Conservation (phyloP, 2,113 vertebrate species). For the Anas platyrhynchos region DNA sequence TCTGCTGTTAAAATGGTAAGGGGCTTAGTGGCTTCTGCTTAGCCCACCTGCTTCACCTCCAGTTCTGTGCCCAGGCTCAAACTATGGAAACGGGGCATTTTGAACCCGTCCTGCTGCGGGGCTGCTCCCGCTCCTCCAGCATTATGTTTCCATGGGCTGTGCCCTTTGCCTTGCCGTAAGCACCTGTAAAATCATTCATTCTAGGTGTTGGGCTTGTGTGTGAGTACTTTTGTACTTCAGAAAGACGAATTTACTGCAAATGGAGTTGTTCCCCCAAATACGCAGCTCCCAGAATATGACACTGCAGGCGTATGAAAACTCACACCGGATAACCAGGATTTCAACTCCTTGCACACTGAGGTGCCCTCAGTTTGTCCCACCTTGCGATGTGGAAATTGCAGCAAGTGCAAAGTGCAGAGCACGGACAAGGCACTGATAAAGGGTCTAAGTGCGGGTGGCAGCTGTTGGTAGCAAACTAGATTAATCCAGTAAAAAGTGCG, state of each 20-base stretch:
- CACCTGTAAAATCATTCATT: background rate
- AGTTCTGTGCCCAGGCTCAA: background rate
- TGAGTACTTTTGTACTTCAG: background rate
- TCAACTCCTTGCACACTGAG: fast-evolving
- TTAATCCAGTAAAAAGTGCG: background rate
- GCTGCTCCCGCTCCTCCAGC: background rate
- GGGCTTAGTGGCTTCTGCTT: background rate
- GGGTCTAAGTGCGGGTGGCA: background rate
- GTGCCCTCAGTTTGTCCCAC: background rate
- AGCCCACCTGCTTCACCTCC: background rate
- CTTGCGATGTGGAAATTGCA: background rate
- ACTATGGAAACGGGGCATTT: background rate
- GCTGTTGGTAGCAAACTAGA: background rate
- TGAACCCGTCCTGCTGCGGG: background rate
- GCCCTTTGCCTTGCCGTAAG: background rate
- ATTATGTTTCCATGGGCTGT: background rate
- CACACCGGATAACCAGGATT: background rate
- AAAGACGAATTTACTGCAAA: background rate
- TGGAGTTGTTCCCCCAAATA: background rate
- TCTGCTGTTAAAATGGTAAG: background rate
- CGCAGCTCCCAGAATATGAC: background rate
- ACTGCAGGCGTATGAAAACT: background rate
- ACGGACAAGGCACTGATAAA: background rate
- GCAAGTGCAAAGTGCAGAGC: background rate
- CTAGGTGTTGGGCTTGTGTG: fast-evolving